phyloP scores from a whole-genome alignment of 2,888 invertebrate species.

The Phengaris alcon region DNA sequence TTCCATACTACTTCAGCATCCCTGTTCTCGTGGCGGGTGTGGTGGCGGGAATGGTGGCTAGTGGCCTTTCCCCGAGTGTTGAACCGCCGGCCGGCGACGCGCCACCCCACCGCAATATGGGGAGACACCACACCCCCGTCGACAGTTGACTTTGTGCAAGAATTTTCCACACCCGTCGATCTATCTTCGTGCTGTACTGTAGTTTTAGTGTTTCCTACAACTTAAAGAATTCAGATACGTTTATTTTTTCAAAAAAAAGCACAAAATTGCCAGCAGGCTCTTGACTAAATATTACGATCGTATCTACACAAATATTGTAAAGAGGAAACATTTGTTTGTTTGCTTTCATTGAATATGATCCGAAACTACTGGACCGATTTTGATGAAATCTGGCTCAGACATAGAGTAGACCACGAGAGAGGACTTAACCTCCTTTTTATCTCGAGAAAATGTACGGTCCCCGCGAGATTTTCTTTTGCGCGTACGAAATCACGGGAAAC shows the following conservation, averaged over 20 bases:
- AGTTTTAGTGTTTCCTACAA: slow-evolving; percentile 32
- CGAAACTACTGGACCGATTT: too few species aligned
- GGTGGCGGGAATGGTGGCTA: not conserved
- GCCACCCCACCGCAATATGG: not conserved
- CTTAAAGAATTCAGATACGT: too few species aligned
- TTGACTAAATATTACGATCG: slow-evolving; percentile 17
- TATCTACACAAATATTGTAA: too few species aligned
- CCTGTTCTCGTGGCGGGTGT: not conserved
- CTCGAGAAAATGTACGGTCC: too few species aligned
- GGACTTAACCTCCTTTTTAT: too few species aligned
- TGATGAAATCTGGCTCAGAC: too few species aligned
- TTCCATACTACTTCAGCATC: not conserved
- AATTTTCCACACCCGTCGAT: slow-evolving; percentile 15
- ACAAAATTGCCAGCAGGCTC: slow-evolving; percentile 20
- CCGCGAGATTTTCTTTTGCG: too few species aligned
- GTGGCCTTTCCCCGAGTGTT: not conserved
- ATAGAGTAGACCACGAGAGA: too few species aligned
- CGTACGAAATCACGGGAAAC: too few species aligned
- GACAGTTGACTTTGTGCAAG: slow-evolving; percentile 12
- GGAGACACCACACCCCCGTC: not conserved
- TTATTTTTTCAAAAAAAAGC: too few species aligned
- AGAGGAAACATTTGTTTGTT: too few species aligned
- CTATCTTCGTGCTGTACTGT: slow-evolving; percentile 5
- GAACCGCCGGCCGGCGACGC: slow-evolving; percentile 3
- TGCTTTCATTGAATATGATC: too few species aligned